Evolutionary conservation across 2,888 invertebrate genomes (phyloP).

Genomic region (Eulithis testata): DNA sequence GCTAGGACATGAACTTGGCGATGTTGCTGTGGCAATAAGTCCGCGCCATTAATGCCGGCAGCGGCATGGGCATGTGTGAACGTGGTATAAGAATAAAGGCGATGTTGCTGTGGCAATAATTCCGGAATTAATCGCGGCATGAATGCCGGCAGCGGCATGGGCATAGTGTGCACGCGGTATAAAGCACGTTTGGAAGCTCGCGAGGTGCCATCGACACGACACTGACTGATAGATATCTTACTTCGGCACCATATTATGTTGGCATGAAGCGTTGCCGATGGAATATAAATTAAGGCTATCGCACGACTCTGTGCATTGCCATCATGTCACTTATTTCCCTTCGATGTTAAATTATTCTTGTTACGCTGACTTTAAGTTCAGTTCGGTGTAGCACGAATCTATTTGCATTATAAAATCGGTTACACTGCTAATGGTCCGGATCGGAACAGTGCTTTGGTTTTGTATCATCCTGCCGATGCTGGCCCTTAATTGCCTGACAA

Average conservation of each 20-base stretch:
- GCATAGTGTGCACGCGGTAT: no score
- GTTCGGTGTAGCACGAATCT: not conserved
- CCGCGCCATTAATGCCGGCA: no score
- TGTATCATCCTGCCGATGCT: no score
- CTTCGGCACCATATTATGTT: conserved; percentile 58
- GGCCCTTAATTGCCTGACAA: no score
- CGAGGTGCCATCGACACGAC: not conserved
- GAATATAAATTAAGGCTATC: conserved; percentile 65
- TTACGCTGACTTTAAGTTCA: not conserved
- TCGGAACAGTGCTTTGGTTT: conserved; percentile 1
- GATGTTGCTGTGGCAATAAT: no score
- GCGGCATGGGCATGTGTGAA: no score
- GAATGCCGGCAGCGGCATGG: no score
- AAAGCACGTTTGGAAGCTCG: no score
- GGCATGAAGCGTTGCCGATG: conserved; percentile 53
- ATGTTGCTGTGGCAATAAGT: no score
- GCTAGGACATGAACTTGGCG: no score
- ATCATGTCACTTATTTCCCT: not conserved
- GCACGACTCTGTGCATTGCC: conserved; percentile 5
- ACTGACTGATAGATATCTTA: conserved; percentile 60
- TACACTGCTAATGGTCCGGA: not conserved
- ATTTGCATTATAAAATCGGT: not conserved
- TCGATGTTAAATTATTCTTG: conserved; percentile 1
- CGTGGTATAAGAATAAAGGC: no score
- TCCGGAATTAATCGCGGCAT: no score